Percentiles rank a stretch among this genome's conserved stretches.
These are phyloP conservation scores for Philotrypesis tridentata DNA, from an alignment of 1,140 invertebrate species.

Conservation along the genomic window DNA sequence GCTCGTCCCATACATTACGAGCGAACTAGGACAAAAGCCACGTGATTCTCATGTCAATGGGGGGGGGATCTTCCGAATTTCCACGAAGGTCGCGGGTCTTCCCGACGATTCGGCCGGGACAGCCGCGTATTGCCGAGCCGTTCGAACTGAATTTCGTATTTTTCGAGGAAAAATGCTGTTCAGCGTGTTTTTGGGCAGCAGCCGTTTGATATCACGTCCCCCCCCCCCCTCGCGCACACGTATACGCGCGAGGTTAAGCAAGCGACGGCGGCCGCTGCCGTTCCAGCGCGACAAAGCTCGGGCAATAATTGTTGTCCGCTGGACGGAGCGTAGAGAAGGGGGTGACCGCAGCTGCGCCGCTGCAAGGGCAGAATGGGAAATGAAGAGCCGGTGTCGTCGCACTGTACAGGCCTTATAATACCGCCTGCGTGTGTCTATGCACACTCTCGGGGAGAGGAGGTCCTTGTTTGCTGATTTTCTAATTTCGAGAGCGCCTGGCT, in stretches of 20 bases:
- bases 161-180: not conserved
- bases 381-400: not conserved
- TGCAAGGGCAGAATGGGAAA: not conserved
- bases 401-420: not conserved
- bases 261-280: not conserved
- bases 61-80: not conserved
- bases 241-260: not conserved
- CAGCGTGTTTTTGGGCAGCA: no score
- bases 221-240: not conserved
- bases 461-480: no score
- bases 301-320: slow-evolving; percentile 2
- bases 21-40: no score
- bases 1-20: no score
- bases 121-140: no score
- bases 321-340: not conserved
- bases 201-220: no score
- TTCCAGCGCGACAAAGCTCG: not conserved
- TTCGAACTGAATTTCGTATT: not conserved
- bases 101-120: no score
- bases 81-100: not conserved
- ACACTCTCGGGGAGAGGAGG: no score
- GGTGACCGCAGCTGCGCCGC: not conserved
- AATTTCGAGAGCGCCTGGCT: no score
- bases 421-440: not conserved
- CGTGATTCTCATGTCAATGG: not conserved